Base-by-base conservation (phyloP, 2,113 vertebrate species). In the Petrocephalus zakoni region DNA sequence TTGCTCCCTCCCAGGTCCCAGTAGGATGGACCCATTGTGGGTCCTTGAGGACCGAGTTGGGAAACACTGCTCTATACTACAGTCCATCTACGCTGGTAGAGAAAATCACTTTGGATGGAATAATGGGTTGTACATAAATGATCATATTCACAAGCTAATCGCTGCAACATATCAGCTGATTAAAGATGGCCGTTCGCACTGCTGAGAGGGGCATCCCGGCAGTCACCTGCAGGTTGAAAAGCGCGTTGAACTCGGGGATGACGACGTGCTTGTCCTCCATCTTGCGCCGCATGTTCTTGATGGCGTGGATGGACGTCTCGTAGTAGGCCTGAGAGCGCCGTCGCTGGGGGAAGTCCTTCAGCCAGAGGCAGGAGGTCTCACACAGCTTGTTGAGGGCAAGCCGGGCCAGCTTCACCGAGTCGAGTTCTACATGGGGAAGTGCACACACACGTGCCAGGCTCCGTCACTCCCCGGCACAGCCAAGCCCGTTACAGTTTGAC, bases 231-330 rank as follows among this genome's bases (percentile, higher is more conserved):
- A 99, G 92, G 92, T 98, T 99, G 94, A 99, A 99, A 93, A 99
- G 98, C 10, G 96, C 93, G 93, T 99, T 99, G 94, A 99, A 99
- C 94, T 99, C 98, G 0, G 98, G 98, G 92, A 99, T 99, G 95
- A 98, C 98, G 92, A 99, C 95, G 4, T 99, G 98, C 87, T 98
- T 97, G 96, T 99, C 98, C 92, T 99, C 98, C 98, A 99, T 99
- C 94, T 99, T 99, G 92, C 98, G 96, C 82, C 98, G 95, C 98
- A 99, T 99, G 93, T 99, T 99, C 95, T 99, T 99, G 95, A 99
- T 99, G 93, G 98, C 98, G 1, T 99, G 98, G 92, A 99, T 99
- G 90, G 98, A 99, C 0, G 98, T 99, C 91, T 99, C 98, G 37
- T 98, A 99, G 93, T 98, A 99, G 5, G 97, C 96, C 93, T 97